These are phyloP conservation scores for Laticauda colubrina DNA, from an alignment of 2,113 vertebrate species.

Conservation along the genomic window DNA sequence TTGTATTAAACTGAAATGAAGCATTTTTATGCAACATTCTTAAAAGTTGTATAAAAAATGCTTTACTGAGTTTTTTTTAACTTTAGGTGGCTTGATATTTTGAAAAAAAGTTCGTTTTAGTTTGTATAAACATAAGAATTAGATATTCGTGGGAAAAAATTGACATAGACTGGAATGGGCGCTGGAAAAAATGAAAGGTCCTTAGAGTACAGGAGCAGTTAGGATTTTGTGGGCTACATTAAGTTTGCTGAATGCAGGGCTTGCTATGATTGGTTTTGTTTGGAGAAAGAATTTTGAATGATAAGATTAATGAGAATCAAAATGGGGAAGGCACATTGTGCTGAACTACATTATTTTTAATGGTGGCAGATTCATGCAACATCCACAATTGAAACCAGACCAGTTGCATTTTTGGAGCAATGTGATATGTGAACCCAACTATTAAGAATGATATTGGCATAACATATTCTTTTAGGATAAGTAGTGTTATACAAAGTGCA, in stretches of 20 bases:
- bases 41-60: constrained; percentile 8
- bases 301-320: background rate
- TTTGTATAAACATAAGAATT: constrained; percentile 34
- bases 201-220: background rate
- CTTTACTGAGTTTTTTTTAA: background rate
- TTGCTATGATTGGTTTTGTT: background rate
- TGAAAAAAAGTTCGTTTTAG: background rate
- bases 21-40: background rate
- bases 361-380: background rate
- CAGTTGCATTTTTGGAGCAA: background rate
- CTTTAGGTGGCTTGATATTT: constrained; percentile 30
- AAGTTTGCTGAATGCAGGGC: background rate
- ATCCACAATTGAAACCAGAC: background rate
- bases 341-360: background rate
- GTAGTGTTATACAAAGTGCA: background rate
- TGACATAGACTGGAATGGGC: background rate
- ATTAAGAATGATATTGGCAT: background rate
- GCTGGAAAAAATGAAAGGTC: background rate
- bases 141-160: background rate
- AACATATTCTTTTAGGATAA: background rate
- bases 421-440: background rate
- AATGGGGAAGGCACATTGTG: background rate
- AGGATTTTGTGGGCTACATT: background rate
- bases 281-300: background rate
- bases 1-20: background rate